These are phyloP conservation scores for Brachyopa scutellaris DNA, from an alignment of 2,888 invertebrate species.

Conservation along the genomic window DNA sequence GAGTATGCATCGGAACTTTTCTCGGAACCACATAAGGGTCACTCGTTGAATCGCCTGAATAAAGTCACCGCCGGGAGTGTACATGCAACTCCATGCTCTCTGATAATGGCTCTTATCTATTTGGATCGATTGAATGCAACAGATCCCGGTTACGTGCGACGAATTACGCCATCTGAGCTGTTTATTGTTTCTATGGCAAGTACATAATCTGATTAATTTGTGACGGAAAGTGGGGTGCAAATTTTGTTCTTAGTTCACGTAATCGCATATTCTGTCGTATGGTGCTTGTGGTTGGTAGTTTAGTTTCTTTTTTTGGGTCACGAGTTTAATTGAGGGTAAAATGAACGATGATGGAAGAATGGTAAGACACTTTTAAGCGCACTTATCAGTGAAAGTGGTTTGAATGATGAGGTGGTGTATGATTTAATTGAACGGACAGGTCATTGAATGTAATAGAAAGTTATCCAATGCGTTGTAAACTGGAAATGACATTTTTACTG, in stretches of 20 bases:
- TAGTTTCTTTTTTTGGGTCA: constrained; percentile 41
- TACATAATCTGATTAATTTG: constrained; percentile 20
- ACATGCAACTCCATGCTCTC: constrained; percentile 94
- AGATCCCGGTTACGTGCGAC: constrained; percentile 92
- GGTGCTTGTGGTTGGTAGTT: neutral
- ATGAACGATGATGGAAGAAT: constrained; percentile 34
- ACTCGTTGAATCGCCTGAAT: constrained; percentile 89
- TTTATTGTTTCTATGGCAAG: constrained; percentile 96
- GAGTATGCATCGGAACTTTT: constrained; percentile 93
- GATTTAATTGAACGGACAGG: neutral
- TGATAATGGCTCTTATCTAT: constrained; percentile 96
- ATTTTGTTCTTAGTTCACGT: constrained; percentile 15
- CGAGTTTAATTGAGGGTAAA: constrained; percentile 11
- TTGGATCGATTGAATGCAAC: constrained; percentile 92
- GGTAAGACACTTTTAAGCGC: constrained; percentile 25
- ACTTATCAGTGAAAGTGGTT: constrained; percentile 59
- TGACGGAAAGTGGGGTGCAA: neutral
- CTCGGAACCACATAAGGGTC: constrained; percentile 89
- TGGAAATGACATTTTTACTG: too few species aligned
- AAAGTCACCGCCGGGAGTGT: constrained; percentile 90
- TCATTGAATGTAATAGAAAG: neutral
- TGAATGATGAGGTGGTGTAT: constrained; percentile 27
- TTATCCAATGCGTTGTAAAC: neutral
- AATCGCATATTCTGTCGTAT: neutral
- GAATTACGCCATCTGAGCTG: constrained; percentile 93